Evolutionary conservation across 2,888 invertebrate genomes (phyloP), one percentile per base, ranked within the genome.

Genomic region (Dichetophora obliterata): DNA sequence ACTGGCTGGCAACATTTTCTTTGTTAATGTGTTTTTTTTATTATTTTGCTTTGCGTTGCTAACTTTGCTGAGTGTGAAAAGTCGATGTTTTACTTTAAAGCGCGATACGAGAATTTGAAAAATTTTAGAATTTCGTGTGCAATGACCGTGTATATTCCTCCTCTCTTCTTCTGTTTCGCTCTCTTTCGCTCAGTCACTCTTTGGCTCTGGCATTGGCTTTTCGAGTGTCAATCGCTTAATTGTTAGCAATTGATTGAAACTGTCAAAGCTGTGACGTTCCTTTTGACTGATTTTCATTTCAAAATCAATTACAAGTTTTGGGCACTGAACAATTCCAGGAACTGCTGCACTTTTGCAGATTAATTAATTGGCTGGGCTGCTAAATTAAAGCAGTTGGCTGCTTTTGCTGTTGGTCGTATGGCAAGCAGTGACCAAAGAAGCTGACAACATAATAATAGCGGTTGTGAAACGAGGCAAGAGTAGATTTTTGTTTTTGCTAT

Each of bases 171-270:
- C 71, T 57, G 6, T 14, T 14, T 19, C 34, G n/a, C 34, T 34
- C 59, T 34, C n/a, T 70, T 9, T 27, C 27, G 14, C 68, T 16
- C 24, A 3, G 59, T 14, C 43, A 11, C 27, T 37, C 37, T 48
- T 19, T 37, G 19, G 5, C 24, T 16, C 31, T 65, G 8, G 63
- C 34, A 19, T 34, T 50, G 24, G 11, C 52, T 14, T 3, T 50
- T 63, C 27, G 5, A 9, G 66, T 66, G 71, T 57, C 76, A 72
- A 77, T 73, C 75, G 59, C 72, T 77, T 79, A 75, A 79, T 77
- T 77, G 77, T 65, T 77, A 76, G 63, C 79, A 76, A 76, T 77
- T 79, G 76, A 79, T 76, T 52, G 52, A 68, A 78, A 76, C 71
- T 77, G 78, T 77, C 77, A 81, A 73, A 80, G 78, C 61, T 43